phyloP scores from a whole-genome alignment of 2,888 invertebrate species.

The Agelastica alni region DNA sequence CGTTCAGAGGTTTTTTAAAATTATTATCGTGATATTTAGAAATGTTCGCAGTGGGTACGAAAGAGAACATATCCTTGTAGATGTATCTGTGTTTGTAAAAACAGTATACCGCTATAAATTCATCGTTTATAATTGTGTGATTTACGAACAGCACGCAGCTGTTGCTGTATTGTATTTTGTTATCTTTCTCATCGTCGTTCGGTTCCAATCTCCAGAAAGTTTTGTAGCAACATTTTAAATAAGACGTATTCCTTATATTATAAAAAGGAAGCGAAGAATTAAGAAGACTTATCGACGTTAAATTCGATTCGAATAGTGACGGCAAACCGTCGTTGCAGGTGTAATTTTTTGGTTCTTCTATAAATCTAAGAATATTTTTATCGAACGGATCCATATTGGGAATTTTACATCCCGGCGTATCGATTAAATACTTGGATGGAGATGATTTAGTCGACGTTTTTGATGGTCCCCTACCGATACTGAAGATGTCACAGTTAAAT shows the following conservation, averaged over 20 bases:
- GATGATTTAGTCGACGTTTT: no score
- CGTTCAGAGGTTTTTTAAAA: slow-evolving; percentile 58
- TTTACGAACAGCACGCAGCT: slow-evolving; percentile 60
- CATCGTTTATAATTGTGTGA: slow-evolving; percentile 59
- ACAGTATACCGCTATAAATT: slow-evolving; percentile 74
- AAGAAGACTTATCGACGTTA: slow-evolving; percentile 64
- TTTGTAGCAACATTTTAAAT: slow-evolving; percentile 66
- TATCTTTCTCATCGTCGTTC: slow-evolving; percentile 58
- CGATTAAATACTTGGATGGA: no score
- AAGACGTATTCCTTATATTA: slow-evolving; percentile 56
- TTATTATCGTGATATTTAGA: slow-evolving; percentile 21
- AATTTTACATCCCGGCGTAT: slow-evolving; percentile 65
- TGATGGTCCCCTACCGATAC: no score
- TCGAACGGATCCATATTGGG: slow-evolving; percentile 68
- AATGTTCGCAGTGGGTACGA: slow-evolving; percentile 60
- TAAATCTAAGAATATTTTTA: slow-evolving; percentile 60
- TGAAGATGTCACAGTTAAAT: no score
- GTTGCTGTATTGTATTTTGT: slow-evolving; percentile 58
- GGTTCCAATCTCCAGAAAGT: slow-evolving; percentile 63
- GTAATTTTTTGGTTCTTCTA: slow-evolving; percentile 58
- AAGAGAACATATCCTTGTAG: slow-evolving; percentile 72
- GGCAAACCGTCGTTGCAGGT: slow-evolving; percentile 59
- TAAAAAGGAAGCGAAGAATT: slow-evolving; percentile 58
- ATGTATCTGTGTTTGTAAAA: slow-evolving; percentile 57
- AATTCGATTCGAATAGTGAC: slow-evolving; percentile 63